Conservation (phyloP, 2,888 invertebrate genomes). For the Lepas anatifera region DNA sequence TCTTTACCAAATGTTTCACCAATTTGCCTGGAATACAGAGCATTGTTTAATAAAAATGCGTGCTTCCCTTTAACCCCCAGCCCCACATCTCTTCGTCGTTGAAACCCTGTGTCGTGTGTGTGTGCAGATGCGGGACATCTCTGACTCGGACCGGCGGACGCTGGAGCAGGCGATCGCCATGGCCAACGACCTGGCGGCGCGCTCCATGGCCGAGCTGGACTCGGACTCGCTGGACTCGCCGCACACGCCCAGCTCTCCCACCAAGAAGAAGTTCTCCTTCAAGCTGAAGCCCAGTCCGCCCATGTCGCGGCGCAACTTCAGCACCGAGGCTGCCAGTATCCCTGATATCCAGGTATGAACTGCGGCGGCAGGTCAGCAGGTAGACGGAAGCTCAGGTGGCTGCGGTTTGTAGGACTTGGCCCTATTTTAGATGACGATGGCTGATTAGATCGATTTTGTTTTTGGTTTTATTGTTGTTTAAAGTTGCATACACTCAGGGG, state of each 20-base stretch:
- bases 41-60: no score
- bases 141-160: conserved; percentile 80
- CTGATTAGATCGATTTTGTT: no score
- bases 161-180: conserved; percentile 84
- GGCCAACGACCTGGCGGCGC: conserved; percentile 77
- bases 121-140: conserved; percentile 69
- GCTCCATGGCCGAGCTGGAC: conserved; percentile 41
- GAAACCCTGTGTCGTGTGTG: conserved; percentile 28
- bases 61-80: no score
- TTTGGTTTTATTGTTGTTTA: no score
- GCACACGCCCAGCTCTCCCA: conserved; percentile 47
- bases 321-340: conserved; percentile 73
- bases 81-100: conserved; percentile 23
- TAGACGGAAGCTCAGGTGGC: no score
- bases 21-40: no score
- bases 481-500: no score
- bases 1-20: no score
- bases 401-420: no score
- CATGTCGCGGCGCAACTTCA: conserved; percentile 68
- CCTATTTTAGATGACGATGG: no score
- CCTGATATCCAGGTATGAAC: conserved; percentile 68
- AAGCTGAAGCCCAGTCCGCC: conserved; percentile 52
- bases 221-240: conserved; percentile 15
- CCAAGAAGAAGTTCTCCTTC: conserved; percentile 65
- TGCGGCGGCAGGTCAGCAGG: no score